Conservation (phyloP, 2,113 vertebrate species). For the Strigops habroptila region DNA sequence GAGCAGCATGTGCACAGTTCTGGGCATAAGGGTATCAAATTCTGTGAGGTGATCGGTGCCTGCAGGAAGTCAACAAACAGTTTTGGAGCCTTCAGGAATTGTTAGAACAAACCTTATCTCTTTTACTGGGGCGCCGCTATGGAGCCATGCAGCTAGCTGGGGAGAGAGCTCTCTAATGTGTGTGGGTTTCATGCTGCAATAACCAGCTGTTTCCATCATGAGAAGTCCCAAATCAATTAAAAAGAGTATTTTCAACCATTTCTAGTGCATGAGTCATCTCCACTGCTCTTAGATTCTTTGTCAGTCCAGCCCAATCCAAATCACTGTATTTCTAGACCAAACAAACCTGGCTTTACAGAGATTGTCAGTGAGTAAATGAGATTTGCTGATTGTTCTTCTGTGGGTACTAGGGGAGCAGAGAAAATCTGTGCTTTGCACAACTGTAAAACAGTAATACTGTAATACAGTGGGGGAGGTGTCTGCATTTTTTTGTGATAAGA, state of each 20-base stretch:
- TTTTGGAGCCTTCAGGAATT: neutral
- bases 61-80: neutral
- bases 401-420: neutral
- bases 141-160: neutral
- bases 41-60: neutral
- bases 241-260: neutral
- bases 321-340: neutral
- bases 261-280: neutral
- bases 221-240: neutral
- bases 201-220: neutral
- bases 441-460: neutral
- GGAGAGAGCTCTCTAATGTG: neutral
- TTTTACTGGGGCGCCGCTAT: neutral
- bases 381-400: neutral
- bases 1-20: neutral
- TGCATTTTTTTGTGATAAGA: neutral
- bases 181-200: neutral
- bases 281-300: neutral
- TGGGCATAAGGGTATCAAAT: neutral
- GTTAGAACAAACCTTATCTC: neutral
- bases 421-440: neutral
- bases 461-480: neutral
- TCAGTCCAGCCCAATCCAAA: neutral
- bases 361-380: neutral
- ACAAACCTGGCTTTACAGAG: neutral